Conservation (phyloP, 1,140 invertebrate genomes). For the Neodiprion lecontei region DNA sequence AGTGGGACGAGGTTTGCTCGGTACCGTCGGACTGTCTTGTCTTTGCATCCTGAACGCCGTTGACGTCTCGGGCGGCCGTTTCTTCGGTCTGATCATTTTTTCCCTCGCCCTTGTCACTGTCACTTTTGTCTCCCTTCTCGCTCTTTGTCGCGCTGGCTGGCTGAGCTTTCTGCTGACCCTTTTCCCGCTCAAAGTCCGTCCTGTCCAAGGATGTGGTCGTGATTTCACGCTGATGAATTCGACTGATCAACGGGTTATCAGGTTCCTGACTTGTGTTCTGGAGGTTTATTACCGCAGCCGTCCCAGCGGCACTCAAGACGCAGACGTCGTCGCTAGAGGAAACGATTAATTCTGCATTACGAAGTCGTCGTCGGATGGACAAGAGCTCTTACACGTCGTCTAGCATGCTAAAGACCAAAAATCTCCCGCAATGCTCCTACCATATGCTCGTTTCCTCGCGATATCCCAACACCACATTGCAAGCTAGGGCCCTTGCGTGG, state of each 20-base stretch:
- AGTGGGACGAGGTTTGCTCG: constrained; percentile 43
- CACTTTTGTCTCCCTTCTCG: constrained; percentile 44
- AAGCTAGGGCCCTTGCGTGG: constrained; percentile 87
- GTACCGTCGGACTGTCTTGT: constrained; percentile 53
- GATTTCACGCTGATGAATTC: constrained; percentile 40
- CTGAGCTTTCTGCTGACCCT: constrained; percentile 27
- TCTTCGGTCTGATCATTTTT: constrained; percentile 22
- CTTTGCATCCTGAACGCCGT: constrained; percentile 27
- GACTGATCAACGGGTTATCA: constrained; percentile 40
- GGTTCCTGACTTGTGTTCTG: constrained; percentile 55
- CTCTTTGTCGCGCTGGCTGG: constrained; percentile 30
- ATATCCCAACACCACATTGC: constrained; percentile 95
- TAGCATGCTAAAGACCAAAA: constrained; percentile 10
- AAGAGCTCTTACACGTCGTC: background rate
- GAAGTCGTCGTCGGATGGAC: background rate
- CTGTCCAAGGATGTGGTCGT: constrained; percentile 45
- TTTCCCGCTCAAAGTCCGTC: constrained; percentile 47
- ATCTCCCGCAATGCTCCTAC: constrained; percentile 59
- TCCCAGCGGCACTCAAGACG: constrained; percentile 91
- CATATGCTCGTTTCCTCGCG: constrained; percentile 88
- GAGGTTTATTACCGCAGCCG: constrained; percentile 84
- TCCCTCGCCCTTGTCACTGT: constrained; percentile 26
- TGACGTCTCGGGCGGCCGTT: constrained; percentile 15
- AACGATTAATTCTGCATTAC: background rate
- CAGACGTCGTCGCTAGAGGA: constrained; percentile 89